These are phyloP conservation scores for Scrobipalpa atriplicella DNA, from an alignment of 2,888 invertebrate genomes.

Conservation along the genomic window DNA sequence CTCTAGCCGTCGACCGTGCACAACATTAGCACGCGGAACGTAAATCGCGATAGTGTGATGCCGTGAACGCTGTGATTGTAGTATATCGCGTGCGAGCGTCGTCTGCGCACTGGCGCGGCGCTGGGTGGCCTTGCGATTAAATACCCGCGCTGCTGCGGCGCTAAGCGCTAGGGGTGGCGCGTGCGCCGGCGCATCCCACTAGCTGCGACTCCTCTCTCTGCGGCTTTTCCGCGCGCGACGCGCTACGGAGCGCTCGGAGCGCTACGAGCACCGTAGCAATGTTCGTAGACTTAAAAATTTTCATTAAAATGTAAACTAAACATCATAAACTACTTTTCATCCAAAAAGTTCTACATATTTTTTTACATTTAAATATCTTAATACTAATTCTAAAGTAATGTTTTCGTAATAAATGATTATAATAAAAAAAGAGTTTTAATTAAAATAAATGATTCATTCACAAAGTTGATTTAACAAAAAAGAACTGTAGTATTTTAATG, in stretches of 20 bases:
- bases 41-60: conserved; percentile 62
- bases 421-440: background rate
- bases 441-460: background rate
- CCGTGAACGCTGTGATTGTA: conserved; percentile 56
- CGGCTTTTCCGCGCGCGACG: conserved; percentile 53
- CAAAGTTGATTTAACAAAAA: background rate
- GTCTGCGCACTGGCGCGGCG: conserved; percentile 77
- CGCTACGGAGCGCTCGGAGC: conserved; percentile 40
- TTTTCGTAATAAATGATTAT: background rate
- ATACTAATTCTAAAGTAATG: no score
- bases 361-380: no score
- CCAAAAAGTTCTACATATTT: no score
- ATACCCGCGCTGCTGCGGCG: conserved; percentile 57
- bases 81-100: conserved; percentile 75
- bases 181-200: conserved; percentile 68
- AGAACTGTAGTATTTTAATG: background rate
- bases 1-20: conserved; percentile 52
- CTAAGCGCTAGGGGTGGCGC: conserved; percentile 56
- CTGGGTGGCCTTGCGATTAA: conserved; percentile 82
- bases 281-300: conserved; percentile 52
- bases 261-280: conserved; percentile 60
- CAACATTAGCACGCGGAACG: conserved; percentile 68
- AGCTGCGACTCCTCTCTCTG: conserved; percentile 61
- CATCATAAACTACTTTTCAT: background rate
- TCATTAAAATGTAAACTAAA: background rate